A percentile compares a stretch with the other conserved stretches of the same genome.
These are phyloP conservation scores for Rhinatrema bivittatum DNA, from an alignment of 2,797 vertebrate species.

Conservation along the genomic window DNA sequence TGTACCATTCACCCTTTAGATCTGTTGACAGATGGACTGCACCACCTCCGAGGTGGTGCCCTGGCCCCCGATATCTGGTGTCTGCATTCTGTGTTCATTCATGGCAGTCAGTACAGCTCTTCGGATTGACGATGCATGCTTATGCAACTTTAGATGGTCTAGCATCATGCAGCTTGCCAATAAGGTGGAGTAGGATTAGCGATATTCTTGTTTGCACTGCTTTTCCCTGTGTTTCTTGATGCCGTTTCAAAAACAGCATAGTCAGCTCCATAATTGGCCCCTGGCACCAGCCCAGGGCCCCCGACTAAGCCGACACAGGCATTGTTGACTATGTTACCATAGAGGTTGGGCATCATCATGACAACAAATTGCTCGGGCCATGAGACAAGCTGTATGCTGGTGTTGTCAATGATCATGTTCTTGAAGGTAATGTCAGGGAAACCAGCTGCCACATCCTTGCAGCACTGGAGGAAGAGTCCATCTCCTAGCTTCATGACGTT, in stretches of 20 bases:
- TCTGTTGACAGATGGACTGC: conserved; percentile 74
- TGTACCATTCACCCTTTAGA: conserved; percentile 33
- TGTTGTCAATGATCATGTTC: conserved; percentile 91
- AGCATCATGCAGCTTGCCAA: conserved; percentile 91
- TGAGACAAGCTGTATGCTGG: conserved; percentile 92
- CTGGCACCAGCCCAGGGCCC: conserved; percentile 82
- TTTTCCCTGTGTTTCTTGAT: conserved; percentile 88
- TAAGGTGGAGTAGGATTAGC: conserved; percentile 85
- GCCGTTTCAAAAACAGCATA: conserved; percentile 92
- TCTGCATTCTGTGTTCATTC: conserved; percentile 83
- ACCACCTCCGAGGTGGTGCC: conserved; percentile 84
- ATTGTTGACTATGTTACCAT: conserved; percentile 89
- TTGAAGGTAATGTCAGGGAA: conserved; percentile 83
- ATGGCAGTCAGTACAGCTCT: conserved; percentile 75
- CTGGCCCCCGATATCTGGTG: conserved; percentile 83
- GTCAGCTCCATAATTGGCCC: conserved; percentile 78
- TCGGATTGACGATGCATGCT: conserved; percentile 70
- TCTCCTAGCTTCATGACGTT: conserved; percentile 94
- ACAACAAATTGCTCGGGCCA: conserved; percentile 89
- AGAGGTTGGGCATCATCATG: conserved; percentile 95
- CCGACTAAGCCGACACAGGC: conserved; percentile 89
- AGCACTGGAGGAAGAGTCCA: conserved; percentile 86
- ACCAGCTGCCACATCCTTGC: conserved; percentile 76
- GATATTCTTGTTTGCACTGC: conserved; percentile 81
- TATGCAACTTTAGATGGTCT: conserved; percentile 84